phyloP scores from a whole-genome alignment of 1,140 invertebrate genomes.

The Psilanteris sp. region DNA sequence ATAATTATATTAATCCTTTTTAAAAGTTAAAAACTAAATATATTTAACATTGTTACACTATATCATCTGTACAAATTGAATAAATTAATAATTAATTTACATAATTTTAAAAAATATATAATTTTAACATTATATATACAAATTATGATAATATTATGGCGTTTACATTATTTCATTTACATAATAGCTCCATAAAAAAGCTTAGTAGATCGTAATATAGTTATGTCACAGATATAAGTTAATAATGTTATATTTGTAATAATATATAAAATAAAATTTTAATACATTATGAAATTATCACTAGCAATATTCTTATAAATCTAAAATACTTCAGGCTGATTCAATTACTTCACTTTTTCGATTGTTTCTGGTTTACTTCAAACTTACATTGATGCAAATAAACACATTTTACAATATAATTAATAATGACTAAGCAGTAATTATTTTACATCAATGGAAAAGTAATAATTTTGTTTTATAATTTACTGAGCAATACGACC shows the following conservation, averaged over 20 bases:
- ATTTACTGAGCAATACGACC: conserved; percentile 14
- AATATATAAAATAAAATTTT: too few species aligned
- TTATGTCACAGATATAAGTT: too few species aligned
- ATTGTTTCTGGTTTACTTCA: background rate
- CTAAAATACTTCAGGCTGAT: conserved; percentile 16
- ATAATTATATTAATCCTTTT: background rate
- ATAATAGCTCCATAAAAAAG: too few species aligned
- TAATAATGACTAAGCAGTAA: conserved; percentile 25
- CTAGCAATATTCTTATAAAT: background rate
- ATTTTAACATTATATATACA: conserved; percentile 24
- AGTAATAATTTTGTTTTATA: conserved; percentile 11
- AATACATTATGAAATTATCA: background rate
- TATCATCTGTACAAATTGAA: conserved; percentile 20
- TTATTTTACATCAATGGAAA: conserved; percentile 17
- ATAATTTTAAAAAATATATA: conserved; percentile 20
- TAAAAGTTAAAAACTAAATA: too few species aligned
- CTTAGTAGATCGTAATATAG: too few species aligned
- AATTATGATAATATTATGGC: conserved; percentile 6
- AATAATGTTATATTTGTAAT: too few species aligned
- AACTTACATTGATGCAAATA: conserved; percentile 8
- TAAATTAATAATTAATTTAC: conserved; percentile 22
- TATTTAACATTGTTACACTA: background rate
- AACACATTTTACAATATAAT: conserved; percentile 40
- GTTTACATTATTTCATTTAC: too few species aligned
- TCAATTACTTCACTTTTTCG: conserved; percentile 46